Evolutionary conservation across 2,797 vertebrate genomes (phyloP).

Genomic region (Carapus acus): DNA sequence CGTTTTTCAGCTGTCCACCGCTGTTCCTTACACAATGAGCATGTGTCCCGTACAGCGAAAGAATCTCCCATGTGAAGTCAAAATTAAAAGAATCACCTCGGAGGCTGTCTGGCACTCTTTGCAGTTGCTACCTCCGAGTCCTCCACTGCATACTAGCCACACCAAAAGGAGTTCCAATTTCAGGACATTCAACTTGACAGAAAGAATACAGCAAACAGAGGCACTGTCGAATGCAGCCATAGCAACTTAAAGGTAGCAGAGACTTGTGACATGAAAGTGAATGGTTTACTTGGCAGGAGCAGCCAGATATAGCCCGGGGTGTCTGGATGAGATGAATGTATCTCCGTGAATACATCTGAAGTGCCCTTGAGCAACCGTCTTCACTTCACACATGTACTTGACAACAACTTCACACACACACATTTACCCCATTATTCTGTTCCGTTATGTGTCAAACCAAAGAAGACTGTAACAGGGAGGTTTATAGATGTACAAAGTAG

Average conservation of each 20-base stretch:
- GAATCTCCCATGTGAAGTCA: too few relatives aligned
- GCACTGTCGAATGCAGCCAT: background rate
- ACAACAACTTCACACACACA: background rate
- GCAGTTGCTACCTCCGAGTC: too few relatives aligned
- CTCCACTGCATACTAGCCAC: too few relatives aligned
- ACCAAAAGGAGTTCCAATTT: too few relatives aligned
- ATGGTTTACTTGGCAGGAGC: background rate
- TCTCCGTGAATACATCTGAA: constrained; percentile 8
- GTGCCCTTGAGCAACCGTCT: constrained; percentile 6
- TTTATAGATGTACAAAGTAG: constrained; percentile 5
- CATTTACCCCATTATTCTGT: constrained; percentile 12
- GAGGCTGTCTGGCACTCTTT: too few relatives aligned
- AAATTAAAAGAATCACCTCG: too few relatives aligned
- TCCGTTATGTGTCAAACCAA: constrained; percentile 11
- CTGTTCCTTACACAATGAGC: too few relatives aligned
- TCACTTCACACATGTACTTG: too few relatives aligned
- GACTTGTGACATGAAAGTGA: background rate
- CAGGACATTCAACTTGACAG: too few relatives aligned
- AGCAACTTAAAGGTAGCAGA: constrained; percentile 4
- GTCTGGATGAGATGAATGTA: constrained; percentile 9
- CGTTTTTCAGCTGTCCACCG: too few relatives aligned
- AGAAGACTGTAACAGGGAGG: constrained; percentile 3
- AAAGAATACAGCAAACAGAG: too few relatives aligned
- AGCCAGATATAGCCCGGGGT: background rate
- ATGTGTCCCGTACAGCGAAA: too few relatives aligned